These are phyloP conservation scores for Beroe forskalii DNA, from an alignment of 37 sponge, comb jelly and placozoan genomes.

Conservation along the genomic window DNA sequence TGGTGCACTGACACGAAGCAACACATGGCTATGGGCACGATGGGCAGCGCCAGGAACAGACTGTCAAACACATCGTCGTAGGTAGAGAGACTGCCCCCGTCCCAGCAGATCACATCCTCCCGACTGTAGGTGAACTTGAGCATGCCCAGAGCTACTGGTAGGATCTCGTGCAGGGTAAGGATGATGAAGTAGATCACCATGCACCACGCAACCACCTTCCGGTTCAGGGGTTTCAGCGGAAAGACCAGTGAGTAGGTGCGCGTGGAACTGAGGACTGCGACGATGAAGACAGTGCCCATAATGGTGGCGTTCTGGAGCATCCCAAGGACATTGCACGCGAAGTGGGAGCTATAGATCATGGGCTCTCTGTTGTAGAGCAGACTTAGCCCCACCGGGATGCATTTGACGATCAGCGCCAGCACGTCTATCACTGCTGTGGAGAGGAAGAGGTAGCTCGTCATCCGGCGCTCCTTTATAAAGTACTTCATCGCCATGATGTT, in stretches of 20 bases:
- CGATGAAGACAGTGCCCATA: constrained; percentile 15
- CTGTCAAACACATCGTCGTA: constrained; percentile 29
- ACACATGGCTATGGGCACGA: constrained; percentile 14
- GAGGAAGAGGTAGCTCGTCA: constrained; percentile 52
- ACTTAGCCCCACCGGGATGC: not conserved
- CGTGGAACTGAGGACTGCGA: constrained; percentile 35
- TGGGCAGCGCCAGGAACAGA: constrained; percentile 32
- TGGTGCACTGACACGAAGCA: constrained; percentile 5
- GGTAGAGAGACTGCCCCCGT: not conserved
- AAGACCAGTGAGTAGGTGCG: constrained; percentile 42
- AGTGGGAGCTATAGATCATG: not conserved
- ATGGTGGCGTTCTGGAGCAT: constrained; percentile 39
- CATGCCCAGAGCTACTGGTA: not conserved
- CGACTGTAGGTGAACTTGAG: constrained; percentile 19
- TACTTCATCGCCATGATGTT: constrained; percentile 32
- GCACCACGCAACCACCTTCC: not conserved
- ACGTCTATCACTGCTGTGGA: constrained; percentile 37
- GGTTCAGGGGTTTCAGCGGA: not conserved
- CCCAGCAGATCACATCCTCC: constrained; percentile 61
- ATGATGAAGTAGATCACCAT: constrained; percentile 15
- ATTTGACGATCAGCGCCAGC: not conserved
- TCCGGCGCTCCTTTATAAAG: not conserved
- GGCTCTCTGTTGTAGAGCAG: constrained; percentile 25
- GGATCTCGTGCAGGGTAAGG: not conserved
- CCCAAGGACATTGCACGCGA: not conserved